Conservation (phyloP, 35 echinoderm and acorn worm species). For the Holothuria glaberrima region DNA sequence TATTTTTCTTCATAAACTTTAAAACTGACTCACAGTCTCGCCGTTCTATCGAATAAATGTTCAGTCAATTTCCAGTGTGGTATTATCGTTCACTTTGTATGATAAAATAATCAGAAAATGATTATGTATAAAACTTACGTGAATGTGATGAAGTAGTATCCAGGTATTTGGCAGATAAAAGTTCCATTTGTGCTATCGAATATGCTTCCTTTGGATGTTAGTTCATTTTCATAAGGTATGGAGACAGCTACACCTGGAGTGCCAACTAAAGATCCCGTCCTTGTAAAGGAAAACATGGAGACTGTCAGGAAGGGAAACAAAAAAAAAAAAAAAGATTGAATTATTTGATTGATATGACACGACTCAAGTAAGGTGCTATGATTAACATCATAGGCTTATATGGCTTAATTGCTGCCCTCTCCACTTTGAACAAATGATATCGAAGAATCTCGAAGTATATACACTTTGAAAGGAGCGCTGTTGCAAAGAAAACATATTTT, state of each 20-base stretch:
- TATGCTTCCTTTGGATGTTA: constrained; percentile 73
- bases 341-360: not conserved
- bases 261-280: constrained; percentile 32
- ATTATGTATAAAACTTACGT: constrained; percentile 77
- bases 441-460: no score
- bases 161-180: constrained; percentile 64
- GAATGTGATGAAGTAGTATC: constrained; percentile 91
- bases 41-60: no score
- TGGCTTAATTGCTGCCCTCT: not conserved
- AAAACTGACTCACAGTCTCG: no score
- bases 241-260: not conserved
- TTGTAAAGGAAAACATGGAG: constrained; percentile 78
- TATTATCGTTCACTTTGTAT: not conserved
- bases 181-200: constrained; percentile 61
- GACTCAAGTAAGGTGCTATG: not conserved
- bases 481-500: no score
- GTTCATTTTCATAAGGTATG: constrained; percentile 62
- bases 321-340: not conserved
- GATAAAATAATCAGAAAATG: no score
- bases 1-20: no score
- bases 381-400: not conserved
- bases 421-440: no score
- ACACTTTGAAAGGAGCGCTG: no score
- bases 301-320: not conserved
- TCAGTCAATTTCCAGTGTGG: no score